Base-by-base conservation (phyloP, 2,888 invertebrate species). In the Plebejus melissa region DNA sequence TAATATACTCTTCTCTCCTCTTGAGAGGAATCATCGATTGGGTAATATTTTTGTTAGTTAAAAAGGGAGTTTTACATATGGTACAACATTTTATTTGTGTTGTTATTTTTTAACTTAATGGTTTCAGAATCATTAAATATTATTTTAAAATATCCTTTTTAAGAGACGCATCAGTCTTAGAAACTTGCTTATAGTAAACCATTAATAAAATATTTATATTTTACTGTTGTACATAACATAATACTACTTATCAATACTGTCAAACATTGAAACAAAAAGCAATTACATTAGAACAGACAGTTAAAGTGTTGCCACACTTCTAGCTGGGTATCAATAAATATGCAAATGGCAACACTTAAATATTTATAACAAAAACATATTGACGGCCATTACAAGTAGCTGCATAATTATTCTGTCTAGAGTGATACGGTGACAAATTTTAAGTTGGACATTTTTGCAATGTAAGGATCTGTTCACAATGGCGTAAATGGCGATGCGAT, bases 391-490 rank as follows among this genome's bases (percentile, higher is more conserved):
- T n/a, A 69, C 70, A 1, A 69, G 28, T 16, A 16, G 32, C 36
- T 70, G n/a, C 41, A 70, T 41, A 70, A 70, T 70, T 38, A 38
- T 58, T 60, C 0, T 28, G 28, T 28, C 28, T 60, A 28, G 28
- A 60, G 60, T 60, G 28, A 28, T 11, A 7, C 9, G 22, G 69
- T 69, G 69, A 69, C 69, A 90, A 91, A 91, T 91, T 90, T 11
- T 28, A 60, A 11, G 50, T 50, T 2, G 9, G 3, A 60, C 22
- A 28, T 28, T 58, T 58, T 60, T 60, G 28, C 57, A 57, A n/a
- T 57, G 1, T 16, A n/a, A 58, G 6, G 13, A 5, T n/a, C 57
- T n/a, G 5, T 57, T 57, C 50, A 54, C 54, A 54, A 11, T 54
- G 16, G 1, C 54, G 54, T 46, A 11, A 46, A 46, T 9, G 41